Conservation (phyloP, 2,888 invertebrate genomes). For the Pandemis cinnamomeana region DNA sequence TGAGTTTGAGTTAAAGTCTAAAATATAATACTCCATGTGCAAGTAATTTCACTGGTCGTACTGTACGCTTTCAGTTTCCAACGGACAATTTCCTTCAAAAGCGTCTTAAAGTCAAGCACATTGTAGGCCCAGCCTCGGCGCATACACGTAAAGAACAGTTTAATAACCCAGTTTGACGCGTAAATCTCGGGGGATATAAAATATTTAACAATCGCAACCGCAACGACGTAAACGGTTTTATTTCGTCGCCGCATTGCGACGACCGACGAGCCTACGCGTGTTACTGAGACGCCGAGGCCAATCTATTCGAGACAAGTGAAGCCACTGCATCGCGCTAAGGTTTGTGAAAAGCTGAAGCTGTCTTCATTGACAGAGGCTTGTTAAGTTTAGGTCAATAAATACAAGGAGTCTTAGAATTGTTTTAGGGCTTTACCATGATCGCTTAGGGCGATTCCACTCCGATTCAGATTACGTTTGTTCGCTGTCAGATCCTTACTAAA, state of each 20-base stretch:
- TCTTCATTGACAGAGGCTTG: too few relatives aligned
- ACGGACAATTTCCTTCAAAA: background rate
- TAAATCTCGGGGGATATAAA: slow-evolving; percentile 40
- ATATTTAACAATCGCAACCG: slow-evolving; percentile 41
- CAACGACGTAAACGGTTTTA: slow-evolving; percentile 40
- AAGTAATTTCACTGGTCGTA: too few relatives aligned
- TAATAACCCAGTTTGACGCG: slow-evolving; percentile 39
- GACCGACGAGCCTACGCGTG: slow-evolving; percentile 28
- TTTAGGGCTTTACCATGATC: too few relatives aligned
- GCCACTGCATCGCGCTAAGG: too few relatives aligned
- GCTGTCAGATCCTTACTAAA: too few relatives aligned
- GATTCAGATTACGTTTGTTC: too few relatives aligned
- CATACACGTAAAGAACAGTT: slow-evolving; percentile 34
- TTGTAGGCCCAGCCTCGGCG: background rate
- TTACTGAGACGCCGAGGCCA: background rate
- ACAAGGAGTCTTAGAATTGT: too few relatives aligned
- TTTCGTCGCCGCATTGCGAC: slow-evolving; percentile 32
- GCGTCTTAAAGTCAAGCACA: background rate
- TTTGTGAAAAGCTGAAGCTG: too few relatives aligned
- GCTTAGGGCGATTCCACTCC: too few relatives aligned
- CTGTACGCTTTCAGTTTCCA: background rate
- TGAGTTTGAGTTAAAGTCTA: too few relatives aligned
- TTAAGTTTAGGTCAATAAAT: too few relatives aligned
- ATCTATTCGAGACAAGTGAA: background rate
- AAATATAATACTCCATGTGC: too few relatives aligned